Percentiles rank a stretch among this genome's conserved stretches.
Evolutionary conservation across 2,888 invertebrate genomes (phyloP).

Genomic region (Lathronympha strigana): DNA sequence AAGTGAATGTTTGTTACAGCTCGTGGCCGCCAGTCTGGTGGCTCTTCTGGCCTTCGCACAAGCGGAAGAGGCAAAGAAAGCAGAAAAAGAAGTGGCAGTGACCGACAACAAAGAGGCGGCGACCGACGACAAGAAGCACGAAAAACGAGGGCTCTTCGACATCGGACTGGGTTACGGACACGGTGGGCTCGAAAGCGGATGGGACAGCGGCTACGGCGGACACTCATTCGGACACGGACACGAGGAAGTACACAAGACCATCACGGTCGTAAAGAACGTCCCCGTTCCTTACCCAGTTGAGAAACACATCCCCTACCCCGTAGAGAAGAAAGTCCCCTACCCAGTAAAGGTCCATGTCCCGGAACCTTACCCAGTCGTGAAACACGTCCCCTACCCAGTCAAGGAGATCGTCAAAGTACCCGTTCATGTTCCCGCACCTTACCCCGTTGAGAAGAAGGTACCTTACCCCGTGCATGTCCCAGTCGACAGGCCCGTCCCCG

Average conservation of each 20-base stretch:
- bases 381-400: conserved; percentile 87
- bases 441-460: conserved; percentile 86
- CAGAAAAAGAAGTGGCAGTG: conserved; percentile 84
- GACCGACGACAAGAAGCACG: conserved; percentile 87
- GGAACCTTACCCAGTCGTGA: conserved; percentile 87
- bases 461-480: conserved; percentile 83
- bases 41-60: conserved; percentile 84
- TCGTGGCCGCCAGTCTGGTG: conserved; percentile 86
- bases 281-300: conserved; percentile 90
- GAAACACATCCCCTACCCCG: conserved; percentile 87
- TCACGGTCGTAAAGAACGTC: conserved; percentile 90
- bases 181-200: conserved; percentile 53
- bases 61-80: conserved; percentile 84
- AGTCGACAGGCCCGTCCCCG: conserved; percentile 80
- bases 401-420: conserved; percentile 86
- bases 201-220: conserved; percentile 54
- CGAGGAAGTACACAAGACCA: conserved; percentile 86
- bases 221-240: conserved; percentile 63
- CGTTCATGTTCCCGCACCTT: conserved; percentile 87
- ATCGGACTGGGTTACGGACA: conserved; percentile 80
- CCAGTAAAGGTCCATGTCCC: conserved; percentile 87
- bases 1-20: conserved; percentile 63
- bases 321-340: conserved; percentile 85
- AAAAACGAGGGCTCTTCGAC: conserved; percentile 88
- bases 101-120: conserved; percentile 81